A percentile compares a stretch with the other conserved stretches of the same genome.
These are phyloP conservation scores for Cerceris rybyensis DNA, from an alignment of 2,888 invertebrate genomes.

Conservation along the genomic window DNA sequence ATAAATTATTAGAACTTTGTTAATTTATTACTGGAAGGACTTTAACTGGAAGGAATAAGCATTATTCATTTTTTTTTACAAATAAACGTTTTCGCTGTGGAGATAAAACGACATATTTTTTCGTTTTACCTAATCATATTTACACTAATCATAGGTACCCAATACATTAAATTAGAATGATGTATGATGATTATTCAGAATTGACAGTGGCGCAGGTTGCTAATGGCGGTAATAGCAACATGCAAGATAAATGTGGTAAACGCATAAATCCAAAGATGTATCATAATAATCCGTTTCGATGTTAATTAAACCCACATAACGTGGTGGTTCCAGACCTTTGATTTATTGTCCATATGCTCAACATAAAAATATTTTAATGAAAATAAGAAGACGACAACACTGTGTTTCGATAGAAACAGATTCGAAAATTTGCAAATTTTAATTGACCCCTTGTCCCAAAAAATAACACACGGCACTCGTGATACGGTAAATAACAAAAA, in stretches of 20 bases:
- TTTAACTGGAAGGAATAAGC: too few species aligned
- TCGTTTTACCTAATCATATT: neutral
- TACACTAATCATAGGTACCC: neutral
- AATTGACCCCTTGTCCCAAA: too few species aligned
- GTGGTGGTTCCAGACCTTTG: neutral
- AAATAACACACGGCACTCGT: too few species aligned
- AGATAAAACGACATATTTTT: neutral
- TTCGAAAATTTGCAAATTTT: too few species aligned
- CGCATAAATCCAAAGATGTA: constrained; percentile 17
- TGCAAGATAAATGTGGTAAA: constrained; percentile 32
- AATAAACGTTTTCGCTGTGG: too few species aligned
- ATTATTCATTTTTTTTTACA: too few species aligned
- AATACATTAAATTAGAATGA: neutral
- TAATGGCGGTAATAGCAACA: constrained; percentile 14
- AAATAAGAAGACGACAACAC: too few species aligned
- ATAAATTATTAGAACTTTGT: too few species aligned
- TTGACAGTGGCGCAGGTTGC: constrained; percentile 5
- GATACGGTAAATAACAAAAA: too few species aligned
- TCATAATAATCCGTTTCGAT: neutral
- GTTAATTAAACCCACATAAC: constrained; percentile 7
- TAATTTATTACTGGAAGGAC: too few species aligned
- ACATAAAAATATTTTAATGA: too few species aligned
- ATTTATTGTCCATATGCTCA: neutral
- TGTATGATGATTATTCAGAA: neutral
- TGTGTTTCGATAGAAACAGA: too few species aligned